Conservation (phyloP, 2,113 vertebrate species). For the Poeciliopsis occidentalis region DNA sequence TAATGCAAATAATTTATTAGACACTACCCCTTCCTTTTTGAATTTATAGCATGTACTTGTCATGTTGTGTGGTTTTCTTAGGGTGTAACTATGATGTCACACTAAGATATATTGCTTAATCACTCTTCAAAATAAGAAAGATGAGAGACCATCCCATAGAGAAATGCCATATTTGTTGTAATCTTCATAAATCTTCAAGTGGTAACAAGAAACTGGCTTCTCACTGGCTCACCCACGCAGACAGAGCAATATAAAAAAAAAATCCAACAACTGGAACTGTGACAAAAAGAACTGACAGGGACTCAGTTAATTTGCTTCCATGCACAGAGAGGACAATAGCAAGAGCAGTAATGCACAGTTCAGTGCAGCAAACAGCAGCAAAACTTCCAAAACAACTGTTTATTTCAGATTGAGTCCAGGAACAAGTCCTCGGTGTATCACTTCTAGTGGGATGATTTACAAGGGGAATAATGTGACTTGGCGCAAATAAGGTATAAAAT, state of each 20-base stretch:
- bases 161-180: neutral
- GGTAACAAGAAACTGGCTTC: neutral
- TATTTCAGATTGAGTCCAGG: too few species aligned
- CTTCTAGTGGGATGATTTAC: too few species aligned
- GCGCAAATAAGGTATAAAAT: too few species aligned
- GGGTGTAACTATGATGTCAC: neutral
- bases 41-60: neutral
- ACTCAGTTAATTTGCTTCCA: too few species aligned
- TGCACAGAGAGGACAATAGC: too few species aligned
- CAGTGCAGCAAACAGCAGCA: too few species aligned
- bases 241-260: neutral
- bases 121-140: neutral
- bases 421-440: too few species aligned
- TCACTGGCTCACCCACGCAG: neutral
- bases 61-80: too few species aligned
- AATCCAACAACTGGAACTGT: neutral
- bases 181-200: neutral
- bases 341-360: too few species aligned
- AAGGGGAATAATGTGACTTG: too few species aligned
- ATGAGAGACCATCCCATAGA: neutral
- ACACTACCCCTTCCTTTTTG: neutral
- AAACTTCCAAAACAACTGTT: too few species aligned
- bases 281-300: neutral
- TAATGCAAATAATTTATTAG: neutral
- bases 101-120: too few species aligned